These are phyloP conservation scores for Pogonus chalceus DNA, from an alignment of 1,140 invertebrate genomes.

Conservation along the genomic window DNA sequence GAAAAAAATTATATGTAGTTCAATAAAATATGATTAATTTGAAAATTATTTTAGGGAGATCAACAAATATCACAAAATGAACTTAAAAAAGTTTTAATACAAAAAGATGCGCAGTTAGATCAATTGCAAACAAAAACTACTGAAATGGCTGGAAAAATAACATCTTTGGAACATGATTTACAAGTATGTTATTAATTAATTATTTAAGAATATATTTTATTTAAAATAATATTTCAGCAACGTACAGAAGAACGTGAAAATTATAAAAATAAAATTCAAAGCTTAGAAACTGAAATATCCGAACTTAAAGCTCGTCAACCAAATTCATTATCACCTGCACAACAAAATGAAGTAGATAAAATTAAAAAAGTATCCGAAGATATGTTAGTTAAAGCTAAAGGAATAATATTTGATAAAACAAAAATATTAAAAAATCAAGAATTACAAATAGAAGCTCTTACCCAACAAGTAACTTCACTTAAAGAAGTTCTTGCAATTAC, in stretches of 20 bases:
- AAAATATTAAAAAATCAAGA: slow-evolving; percentile 64
- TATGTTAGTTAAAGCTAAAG: slow-evolving; percentile 47
- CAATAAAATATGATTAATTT: neutral
- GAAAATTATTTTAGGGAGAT: no score
- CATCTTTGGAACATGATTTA: neutral
- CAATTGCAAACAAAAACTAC: neutral
- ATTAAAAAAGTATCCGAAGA: slow-evolving; percentile 39
- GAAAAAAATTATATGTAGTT: neutral
- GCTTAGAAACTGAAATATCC: neutral
- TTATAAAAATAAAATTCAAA: slow-evolving; percentile 1
- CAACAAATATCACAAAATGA: neutral
- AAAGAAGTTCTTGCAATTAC: slow-evolving; percentile 69
- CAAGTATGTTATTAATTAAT: neutral
- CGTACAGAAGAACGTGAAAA: slow-evolving; percentile 8
- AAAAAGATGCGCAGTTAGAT: neutral
- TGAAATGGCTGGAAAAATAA: neutral
- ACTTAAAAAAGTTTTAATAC: neutral
- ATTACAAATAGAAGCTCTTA: slow-evolving; percentile 57
- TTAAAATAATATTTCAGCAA: neutral
- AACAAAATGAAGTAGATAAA: slow-evolving; percentile 24
- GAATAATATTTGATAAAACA: slow-evolving; percentile 55
- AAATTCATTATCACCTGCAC: neutral
- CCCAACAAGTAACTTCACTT: slow-evolving; percentile 56
- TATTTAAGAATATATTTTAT: neutral
- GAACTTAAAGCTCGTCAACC: slow-evolving; percentile 2